These are phyloP conservation scores for Phataginus tetradactyla DNA, from an alignment of 2,797 vertebrate species.

Conservation along the genomic window DNA sequence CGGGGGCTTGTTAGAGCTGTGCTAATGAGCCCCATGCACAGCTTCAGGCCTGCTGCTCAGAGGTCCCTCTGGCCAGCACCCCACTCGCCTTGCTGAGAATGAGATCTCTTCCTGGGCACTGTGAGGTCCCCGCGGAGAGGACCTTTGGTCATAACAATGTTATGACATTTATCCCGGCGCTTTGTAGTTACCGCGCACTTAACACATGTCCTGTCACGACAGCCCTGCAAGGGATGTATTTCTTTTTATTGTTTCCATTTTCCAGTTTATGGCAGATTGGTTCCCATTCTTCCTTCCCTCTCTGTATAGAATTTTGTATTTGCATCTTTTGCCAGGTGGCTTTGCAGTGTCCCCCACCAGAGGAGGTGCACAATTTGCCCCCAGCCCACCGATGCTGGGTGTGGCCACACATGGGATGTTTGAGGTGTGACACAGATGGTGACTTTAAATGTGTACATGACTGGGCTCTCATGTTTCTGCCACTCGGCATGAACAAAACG, in stretches of 20 bases:
- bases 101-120: not conserved
- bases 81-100: not conserved
- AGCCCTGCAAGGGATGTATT: not conserved
- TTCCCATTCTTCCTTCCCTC: not conserved
- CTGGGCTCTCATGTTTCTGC: not conserved
- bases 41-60: too few relatives aligned
- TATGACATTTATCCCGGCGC: rapidly evolving
- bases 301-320: not conserved
- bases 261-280: not conserved
- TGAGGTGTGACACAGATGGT: not conserved
- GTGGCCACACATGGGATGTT: rapidly evolving
- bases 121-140: not conserved
- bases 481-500: rapidly evolving
- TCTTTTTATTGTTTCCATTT: not conserved
- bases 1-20: not conserved
- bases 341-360: rapidly evolving
- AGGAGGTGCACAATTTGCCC: not conserved
- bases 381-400: rapidly evolving
- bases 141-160: rapidly evolving
- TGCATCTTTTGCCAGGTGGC: rapidly evolving
- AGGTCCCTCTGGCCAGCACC: not conserved
- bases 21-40: not conserved
- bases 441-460: rapidly evolving
- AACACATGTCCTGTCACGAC: rapidly evolving
- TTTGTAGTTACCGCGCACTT: rapidly evolving